These are phyloP conservation scores for Anseranas semipalmata DNA, from an alignment of 2,113 vertebrate species.

Conservation along the genomic window DNA sequence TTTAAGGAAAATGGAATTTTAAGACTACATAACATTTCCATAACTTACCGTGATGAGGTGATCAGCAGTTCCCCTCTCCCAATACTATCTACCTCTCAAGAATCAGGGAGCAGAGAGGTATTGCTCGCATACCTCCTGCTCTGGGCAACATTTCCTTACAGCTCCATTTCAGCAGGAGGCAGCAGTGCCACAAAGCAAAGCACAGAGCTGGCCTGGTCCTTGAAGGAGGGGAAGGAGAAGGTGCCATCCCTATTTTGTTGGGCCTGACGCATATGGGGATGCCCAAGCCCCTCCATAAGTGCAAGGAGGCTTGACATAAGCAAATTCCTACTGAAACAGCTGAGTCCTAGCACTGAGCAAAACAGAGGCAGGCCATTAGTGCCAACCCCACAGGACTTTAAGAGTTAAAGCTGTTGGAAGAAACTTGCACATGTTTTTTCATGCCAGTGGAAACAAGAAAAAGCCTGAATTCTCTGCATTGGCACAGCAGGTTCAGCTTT, in stretches of 20 bases:
- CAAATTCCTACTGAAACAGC: neutral
- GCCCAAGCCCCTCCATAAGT: neutral
- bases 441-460: slow-evolving; percentile 60
- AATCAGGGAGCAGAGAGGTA: neutral
- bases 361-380: neutral
- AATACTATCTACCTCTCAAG: neutral
- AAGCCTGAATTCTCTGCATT: slow-evolving; percentile 29
- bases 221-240: neutral
- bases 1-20: slow-evolving; percentile 21
- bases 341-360: neutral
- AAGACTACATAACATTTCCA: slow-evolving; percentile 37
- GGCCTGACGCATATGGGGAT: neutral
- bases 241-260: neutral
- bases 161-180: neutral
- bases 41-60: neutral
- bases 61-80: neutral
- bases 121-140: neutral
- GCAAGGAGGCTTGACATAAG: neutral
- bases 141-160: neutral
- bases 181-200: neutral
- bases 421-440: slow-evolving; percentile 48
- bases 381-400: neutral
- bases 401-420: slow-evolving; percentile 46
- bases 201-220: neutral
- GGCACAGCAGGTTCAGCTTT: slow-evolving; percentile 68